Conservation (phyloP, 2,888 invertebrate genomes). For the Amiota minor region DNA sequence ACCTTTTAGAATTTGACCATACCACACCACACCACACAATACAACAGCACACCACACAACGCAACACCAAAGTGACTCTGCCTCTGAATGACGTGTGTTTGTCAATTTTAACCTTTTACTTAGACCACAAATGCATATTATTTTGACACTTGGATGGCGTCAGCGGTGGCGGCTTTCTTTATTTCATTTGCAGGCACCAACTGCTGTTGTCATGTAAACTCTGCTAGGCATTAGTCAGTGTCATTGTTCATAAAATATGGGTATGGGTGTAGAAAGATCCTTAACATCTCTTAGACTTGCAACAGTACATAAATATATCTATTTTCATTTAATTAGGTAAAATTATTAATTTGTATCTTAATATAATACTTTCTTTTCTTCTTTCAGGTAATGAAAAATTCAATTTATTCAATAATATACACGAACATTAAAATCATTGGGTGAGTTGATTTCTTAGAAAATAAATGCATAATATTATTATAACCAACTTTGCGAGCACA, state of each 20-base stretch:
- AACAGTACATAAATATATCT: no score
- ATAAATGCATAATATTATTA: constrained; percentile 49
- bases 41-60: no score
- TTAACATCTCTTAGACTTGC: no score
- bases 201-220: no score
- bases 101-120: neutral
- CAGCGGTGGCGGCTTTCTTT: neutral
- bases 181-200: neutral
- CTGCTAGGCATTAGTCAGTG: neutral
- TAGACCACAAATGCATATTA: neutral
- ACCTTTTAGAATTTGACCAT: neutral
- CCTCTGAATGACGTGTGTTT: neutral
- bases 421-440: neutral
- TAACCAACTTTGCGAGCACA: constrained; percentile 45
- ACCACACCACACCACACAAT: no score
- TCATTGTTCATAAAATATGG: neutral
- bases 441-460: constrained; percentile 33
- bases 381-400: constrained; percentile 50
- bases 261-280: no score
- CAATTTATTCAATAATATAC: neutral
- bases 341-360: no score
- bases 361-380: constrained; percentile 14
- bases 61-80: no score
- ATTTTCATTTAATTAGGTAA: no score
- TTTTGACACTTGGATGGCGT: constrained; percentile 15